A percentile compares a stretch with the other conserved stretches of the same genome.
Evolutionary conservation across 2,113 vertebrate genomes (phyloP).

Genomic region (Charina bottae): DNA sequence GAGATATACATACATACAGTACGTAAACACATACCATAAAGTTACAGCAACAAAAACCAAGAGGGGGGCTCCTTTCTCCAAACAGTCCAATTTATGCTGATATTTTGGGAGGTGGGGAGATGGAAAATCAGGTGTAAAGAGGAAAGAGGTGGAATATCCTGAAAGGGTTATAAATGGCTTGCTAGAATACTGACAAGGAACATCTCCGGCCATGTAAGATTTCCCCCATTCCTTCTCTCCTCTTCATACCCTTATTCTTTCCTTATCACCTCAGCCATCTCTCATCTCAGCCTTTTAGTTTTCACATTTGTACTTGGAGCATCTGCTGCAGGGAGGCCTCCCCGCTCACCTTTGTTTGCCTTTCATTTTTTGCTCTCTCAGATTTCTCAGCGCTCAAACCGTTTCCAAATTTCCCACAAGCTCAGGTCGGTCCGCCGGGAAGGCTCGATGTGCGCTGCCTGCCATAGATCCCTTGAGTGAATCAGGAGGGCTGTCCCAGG

Average conservation of each 20-base stretch:
- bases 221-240: neutral
- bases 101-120: neutral
- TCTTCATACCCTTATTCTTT: neutral
- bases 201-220: neutral
- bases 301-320: neutral
- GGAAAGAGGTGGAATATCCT: neutral
- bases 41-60: neutral
- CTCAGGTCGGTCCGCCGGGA: neutral
- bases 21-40: neutral
- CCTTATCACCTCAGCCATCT: neutral
- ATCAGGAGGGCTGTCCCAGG: neutral
- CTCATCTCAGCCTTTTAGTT: neutral
- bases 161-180: neutral
- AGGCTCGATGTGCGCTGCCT: neutral
- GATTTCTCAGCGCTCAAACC: neutral
- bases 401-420: neutral
- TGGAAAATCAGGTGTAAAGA: neutral
- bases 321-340: neutral
- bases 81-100: neutral
- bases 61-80: neutral
- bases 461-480: neutral
- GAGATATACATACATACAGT: neutral
- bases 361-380: neutral
- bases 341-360: neutral
- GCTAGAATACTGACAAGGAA: neutral